These are phyloP conservation scores for Laothoe populi DNA, from an alignment of 2,888 invertebrate species.

Conservation along the genomic window DNA sequence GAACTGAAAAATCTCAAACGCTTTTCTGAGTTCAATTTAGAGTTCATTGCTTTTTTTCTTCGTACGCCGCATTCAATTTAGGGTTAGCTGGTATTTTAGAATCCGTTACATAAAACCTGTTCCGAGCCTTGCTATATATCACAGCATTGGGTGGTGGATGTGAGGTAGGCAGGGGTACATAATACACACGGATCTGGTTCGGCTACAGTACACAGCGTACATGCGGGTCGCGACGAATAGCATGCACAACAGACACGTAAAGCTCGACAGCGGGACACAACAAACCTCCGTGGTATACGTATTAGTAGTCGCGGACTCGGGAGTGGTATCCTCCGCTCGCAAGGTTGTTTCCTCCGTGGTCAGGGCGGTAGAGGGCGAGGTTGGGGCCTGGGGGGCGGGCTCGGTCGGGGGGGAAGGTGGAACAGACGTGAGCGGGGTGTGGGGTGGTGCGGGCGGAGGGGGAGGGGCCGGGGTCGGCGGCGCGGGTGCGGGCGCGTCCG, in stretches of 20 bases:
- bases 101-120: not conserved
- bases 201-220: slow-evolving; percentile 29
- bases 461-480: slow-evolving; percentile 39
- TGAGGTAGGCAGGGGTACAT: not conserved
- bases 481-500: slow-evolving; percentile 47
- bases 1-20: not conserved
- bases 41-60: not conserved
- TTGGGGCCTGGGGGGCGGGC: slow-evolving; percentile 46
- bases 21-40: not conserved
- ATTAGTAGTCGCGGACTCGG: slow-evolving; percentile 73
- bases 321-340: slow-evolving; percentile 59
- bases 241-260: slow-evolving; percentile 54
- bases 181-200: slow-evolving; percentile 23
- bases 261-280: slow-evolving; percentile 71
- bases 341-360: slow-evolving; percentile 59
- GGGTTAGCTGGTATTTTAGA: not conserved
- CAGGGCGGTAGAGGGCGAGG: slow-evolving; percentile 42
- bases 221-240: slow-evolving; percentile 36
- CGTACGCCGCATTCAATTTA: not conserved
- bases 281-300: slow-evolving; percentile 81
- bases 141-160: not conserved
- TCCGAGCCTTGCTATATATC: not conserved
- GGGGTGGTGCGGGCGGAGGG: slow-evolving; percentile 40
- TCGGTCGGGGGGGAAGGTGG: slow-evolving; percentile 37
- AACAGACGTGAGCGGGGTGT: slow-evolving; percentile 43